Evolutionary conservation across 2,888 invertebrate species (phyloP), one percentile per base, ranked within the genome.

Genomic region (Apotomis capreana): DNA sequence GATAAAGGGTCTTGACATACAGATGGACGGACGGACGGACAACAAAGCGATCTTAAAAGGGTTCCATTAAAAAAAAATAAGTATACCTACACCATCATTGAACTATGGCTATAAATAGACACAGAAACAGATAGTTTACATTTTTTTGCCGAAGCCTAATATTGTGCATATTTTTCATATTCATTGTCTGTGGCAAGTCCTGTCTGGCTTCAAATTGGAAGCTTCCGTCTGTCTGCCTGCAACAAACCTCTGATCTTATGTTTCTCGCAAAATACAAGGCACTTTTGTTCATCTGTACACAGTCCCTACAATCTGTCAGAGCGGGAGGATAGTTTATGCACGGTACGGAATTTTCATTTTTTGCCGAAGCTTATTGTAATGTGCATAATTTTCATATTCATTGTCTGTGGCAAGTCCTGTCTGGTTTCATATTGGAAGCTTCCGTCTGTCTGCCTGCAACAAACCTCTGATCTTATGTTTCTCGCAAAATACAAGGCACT

Each of bases 401-500:
- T 58, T 5, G 8, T 69, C 62, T 69, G 58, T 51, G 40, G 3
- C n/a, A 60, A 68, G 26, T 15, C 51, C 51, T 58, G 58, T 69
- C 63, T 69, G 69, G 62, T n/a, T 58, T 69, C 26, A 58, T 58
- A 69, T 63, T 63, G 58, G 51, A 67, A 57, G 57, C 63, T 63
- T 51, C 63, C 58, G 63, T 46, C 49, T 13, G 62, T 62, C 55
- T 62, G 58, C 52, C 59, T 63, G 26, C 59, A 58, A 52, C 40
- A 64, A 64, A 54, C 52, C 57, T 59, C 62, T 52, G 64, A 52
- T 70, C 52, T 64, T 59, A 57, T 63, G 52, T 57, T 51, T 57
- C 15, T 69, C 13, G 26, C 26, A 44, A 63, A 70, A 52, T 64
- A 59, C 64, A 59, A 59, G 64, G 15, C 57, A 49, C 15, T 46